Base-by-base conservation (phyloP, 2,888 invertebrate species). In the Leucophenga maculata region DNA sequence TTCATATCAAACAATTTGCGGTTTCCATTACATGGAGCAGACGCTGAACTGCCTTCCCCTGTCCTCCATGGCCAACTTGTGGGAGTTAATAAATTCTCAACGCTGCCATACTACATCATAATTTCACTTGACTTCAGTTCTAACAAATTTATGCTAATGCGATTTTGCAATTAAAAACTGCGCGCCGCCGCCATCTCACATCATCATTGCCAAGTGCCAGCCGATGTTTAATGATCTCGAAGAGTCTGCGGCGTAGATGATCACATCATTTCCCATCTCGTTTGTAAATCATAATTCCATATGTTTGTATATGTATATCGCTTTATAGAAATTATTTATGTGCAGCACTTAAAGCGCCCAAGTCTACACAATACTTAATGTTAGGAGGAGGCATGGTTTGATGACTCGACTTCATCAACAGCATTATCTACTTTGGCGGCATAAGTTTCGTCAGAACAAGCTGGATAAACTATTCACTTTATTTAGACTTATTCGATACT, bases 111-210 rank as follows among this genome's bases (percentile, higher is more conserved):
- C 9, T 39, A 39, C 39, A 39, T 39, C 39, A 39, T 39, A 39
- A 39, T 39, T 39, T 11, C 39, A 39, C 39, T 39, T 39, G 39
- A 39, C 39, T 39, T 39, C 6, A 39, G 39, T 39, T 39, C 11
- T 39, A 39, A 80, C 79, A 81, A 80, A 84, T 84, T 82, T 82
- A 82, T 82, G 84, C 81, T 82, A 82, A 82, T 82, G 81, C 78
- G 84, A 84, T 82, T 82, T 82, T 84, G 84, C 81, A 82, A 84
- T 82, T 82, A 84, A 80, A 80, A 70, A 44, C 9, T 22, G 48
- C n/a, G 39, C 8, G 20, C 6, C 52, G n/a, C 9, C 52, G 1
- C 22, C 26, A 57, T 16, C 59, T 22, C n/a, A 16, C 32, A 59
- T 59, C 59, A 18, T 59, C 18, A 20, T 52, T 52, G 52, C 52